A percentile compares a stretch with the other conserved stretches of the same genome.
phyloP scores from a whole-genome alignment of 2,888 invertebrate genomes.

The Hartigia nigra region DNA sequence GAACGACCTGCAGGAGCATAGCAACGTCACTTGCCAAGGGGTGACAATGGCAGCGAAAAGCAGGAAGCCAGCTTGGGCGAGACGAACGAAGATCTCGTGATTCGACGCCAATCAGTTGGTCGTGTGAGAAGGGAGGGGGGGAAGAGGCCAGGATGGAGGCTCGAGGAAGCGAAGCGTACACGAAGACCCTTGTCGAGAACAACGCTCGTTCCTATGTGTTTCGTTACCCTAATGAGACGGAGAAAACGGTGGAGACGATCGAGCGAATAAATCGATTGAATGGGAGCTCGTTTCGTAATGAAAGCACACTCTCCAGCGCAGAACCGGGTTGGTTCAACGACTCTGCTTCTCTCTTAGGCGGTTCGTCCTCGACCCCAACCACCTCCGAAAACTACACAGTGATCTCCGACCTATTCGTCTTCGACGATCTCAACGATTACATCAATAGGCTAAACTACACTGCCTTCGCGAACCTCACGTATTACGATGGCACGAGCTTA shows the following conservation, averaged over 20 bases:
- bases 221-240: slow-evolving; percentile 8
- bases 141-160: background rate
- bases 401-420: slow-evolving; percentile 65
- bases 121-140: background rate
- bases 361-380: slow-evolving; percentile 30
- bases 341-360: slow-evolving; percentile 21
- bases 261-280: slow-evolving; percentile 6
- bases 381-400: slow-evolving; percentile 54
- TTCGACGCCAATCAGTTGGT: slow-evolving; percentile 16
- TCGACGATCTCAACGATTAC: slow-evolving; percentile 84
- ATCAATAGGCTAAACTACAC: slow-evolving; percentile 73
- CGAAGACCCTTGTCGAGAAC: background rate
- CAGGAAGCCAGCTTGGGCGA: slow-evolving; percentile 34
- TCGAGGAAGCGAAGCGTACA: slow-evolving; percentile 11
- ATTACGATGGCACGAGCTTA: slow-evolving; percentile 46
- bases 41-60: slow-evolving; percentile 27
- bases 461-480: slow-evolving; percentile 64
- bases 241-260: slow-evolving; percentile 1
- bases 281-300: slow-evolving; percentile 21
- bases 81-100: slow-evolving; percentile 49
- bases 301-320: slow-evolving; percentile 18
- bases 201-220: background rate
- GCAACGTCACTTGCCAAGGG: slow-evolving; percentile 5
- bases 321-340: slow-evolving; percentile 52
- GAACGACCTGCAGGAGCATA: background rate